Conservation (phyloP, 53 echinoderm and acorn worm genomes). For the Henricia sp. region DNA sequence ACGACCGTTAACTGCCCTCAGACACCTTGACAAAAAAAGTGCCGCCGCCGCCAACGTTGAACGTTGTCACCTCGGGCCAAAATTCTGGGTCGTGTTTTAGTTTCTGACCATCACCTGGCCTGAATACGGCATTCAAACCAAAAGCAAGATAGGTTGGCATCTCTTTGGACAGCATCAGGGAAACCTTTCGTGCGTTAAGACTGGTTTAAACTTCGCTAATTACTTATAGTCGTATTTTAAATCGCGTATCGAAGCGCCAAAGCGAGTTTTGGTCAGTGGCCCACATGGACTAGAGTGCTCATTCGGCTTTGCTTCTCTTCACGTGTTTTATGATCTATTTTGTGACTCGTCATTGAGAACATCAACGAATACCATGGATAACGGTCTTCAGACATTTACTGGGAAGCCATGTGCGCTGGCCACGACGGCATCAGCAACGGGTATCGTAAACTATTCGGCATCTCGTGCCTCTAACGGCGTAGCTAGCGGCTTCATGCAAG, state of each 20-base stretch:
- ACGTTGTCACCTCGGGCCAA: no score
- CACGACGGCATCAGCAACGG: neutral
- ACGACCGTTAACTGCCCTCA: slow-evolving; percentile 24
- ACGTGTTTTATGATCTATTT: slow-evolving; percentile 62
- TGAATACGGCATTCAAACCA: slow-evolving; percentile 5
- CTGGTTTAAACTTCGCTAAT: no score
- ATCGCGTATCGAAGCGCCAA: neutral
- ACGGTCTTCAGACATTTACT: slow-evolving; percentile 27
- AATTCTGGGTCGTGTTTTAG: no score
- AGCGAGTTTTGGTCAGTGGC: neutral
- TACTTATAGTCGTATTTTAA: no score
- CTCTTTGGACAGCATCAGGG: no score
- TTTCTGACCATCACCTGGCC: slow-evolving; percentile 18
- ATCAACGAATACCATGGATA: slow-evolving; percentile 37
- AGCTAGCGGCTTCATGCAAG: slow-evolving; percentile 41
- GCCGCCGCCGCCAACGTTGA: slow-evolving; percentile 28
- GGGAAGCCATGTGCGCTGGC: slow-evolving; percentile 50
- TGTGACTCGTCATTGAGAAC: slow-evolving; percentile 46
- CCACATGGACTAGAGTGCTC: neutral
- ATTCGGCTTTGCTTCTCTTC: neutral
- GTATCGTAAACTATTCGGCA: neutral
- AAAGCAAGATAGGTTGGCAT: no score
- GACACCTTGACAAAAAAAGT: slow-evolving; percentile 47
- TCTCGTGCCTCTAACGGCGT: slow-evolving; percentile 11
- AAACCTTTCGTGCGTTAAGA: no score